Percentiles rank a stretch among this genome's conserved stretches.
phyloP scores from a whole-genome alignment of 1,140 invertebrate species.

The Cataglyphis hispanica region DNA sequence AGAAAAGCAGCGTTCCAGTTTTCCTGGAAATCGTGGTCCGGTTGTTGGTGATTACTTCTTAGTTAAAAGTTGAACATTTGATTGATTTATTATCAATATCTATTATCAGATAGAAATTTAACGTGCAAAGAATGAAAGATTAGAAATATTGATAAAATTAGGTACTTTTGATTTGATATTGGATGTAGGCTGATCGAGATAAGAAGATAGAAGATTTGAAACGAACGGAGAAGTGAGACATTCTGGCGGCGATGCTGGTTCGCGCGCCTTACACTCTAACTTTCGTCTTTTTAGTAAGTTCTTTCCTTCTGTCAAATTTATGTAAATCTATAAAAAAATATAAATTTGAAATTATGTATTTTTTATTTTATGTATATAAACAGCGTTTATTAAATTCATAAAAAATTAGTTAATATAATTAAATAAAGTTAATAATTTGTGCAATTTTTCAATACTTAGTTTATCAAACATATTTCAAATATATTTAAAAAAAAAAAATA shows the following conservation, averaged over 20 bases:
- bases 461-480: too few relatives aligned
- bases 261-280: constrained; percentile 13
- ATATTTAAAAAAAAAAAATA: too few relatives aligned
- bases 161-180: not conserved
- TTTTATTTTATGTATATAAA: not conserved
- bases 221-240: not conserved
- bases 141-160: not conserved
- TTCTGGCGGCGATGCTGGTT: constrained; percentile 37
- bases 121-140: not conserved
- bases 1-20: not conserved
- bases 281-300: constrained; percentile 32
- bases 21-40: not conserved
- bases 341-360: constrained; percentile 1
- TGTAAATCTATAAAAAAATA: not conserved
- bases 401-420: not conserved
- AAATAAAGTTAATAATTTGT: too few relatives aligned
- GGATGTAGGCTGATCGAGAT: not conserved
- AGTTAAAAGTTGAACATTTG: constrained; percentile 4
- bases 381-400: not conserved
- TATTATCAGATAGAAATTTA: not conserved
- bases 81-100: not conserved
- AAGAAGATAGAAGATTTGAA: constrained; percentile 17
- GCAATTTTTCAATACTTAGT: too few relatives aligned
- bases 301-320: not conserved
- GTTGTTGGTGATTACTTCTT: constrained; percentile 18